Conservation (phyloP, 2,888 invertebrate genomes). For the Cryptus armator region DNA sequence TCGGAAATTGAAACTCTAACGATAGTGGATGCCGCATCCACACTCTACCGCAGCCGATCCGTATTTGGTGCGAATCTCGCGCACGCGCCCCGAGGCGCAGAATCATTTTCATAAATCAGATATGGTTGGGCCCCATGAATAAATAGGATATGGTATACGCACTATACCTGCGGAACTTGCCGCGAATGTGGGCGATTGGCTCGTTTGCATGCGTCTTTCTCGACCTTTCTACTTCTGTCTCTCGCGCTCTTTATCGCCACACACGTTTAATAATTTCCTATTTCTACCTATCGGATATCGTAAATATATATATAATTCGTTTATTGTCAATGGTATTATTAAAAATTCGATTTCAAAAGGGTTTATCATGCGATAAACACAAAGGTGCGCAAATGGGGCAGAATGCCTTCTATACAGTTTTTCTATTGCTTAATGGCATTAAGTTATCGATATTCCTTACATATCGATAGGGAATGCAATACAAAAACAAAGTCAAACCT, state of each 20-base stretch:
- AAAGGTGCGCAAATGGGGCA: too few relatives aligned
- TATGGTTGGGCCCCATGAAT: conserved; percentile 65
- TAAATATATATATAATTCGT: too few relatives aligned
- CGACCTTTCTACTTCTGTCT: conserved; percentile 22
- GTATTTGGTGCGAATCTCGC: conserved; percentile 29
- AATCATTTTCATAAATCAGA: conserved; percentile 76
- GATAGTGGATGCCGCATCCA: neutral
- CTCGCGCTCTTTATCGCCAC: conserved; percentile 7
- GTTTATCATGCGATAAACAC: too few relatives aligned
- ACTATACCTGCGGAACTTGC: neutral
- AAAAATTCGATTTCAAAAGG: too few relatives aligned
- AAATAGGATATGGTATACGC: neutral
- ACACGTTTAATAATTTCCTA: neutral
- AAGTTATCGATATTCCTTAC: too few relatives aligned
- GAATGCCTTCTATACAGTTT: too few relatives aligned
- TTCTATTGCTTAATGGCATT: too few relatives aligned
- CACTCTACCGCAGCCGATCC: neutral
- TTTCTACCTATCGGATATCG: neutral
- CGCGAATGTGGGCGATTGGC: conserved; percentile 20
- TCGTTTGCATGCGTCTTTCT: conserved; percentile 19
- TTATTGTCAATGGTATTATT: too few relatives aligned
- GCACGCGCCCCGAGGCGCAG: conserved; percentile 60
- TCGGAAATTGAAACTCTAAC: too few relatives aligned
- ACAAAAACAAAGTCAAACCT: too few relatives aligned
- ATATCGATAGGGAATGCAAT: too few relatives aligned